phyloP scores from a whole-genome alignment of 2,888 invertebrate species.

The Cataglyphis rosenhaueri region DNA sequence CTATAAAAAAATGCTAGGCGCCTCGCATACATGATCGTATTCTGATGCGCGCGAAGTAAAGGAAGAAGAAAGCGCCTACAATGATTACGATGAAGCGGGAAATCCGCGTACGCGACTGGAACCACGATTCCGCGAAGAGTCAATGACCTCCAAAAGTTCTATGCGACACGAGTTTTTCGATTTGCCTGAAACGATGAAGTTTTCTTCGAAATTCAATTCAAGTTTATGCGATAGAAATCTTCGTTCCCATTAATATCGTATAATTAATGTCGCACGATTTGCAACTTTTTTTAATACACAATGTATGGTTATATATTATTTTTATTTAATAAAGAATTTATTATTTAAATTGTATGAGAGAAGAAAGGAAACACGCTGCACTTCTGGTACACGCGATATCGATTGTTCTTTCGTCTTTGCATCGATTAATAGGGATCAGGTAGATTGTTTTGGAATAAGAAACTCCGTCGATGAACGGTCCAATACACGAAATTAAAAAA shows the following conservation, averaged over 20 bases:
- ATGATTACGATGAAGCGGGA: neutral
- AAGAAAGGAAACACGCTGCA: neutral
- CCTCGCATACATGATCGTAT: slow-evolving; percentile 59
- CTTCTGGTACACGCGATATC: slow-evolving; percentile 4
- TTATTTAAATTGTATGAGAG: neutral
- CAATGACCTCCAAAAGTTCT: slow-evolving; percentile 19
- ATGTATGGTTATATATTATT: neutral
- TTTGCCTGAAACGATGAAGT: neutral
- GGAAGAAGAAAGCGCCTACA: neutral
- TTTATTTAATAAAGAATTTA: slow-evolving; percentile 7
- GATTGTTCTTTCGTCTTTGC: neutral
- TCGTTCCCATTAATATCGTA: neutral
- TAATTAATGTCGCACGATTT: neutral
- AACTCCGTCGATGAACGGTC: neutral
- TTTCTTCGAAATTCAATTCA: neutral
- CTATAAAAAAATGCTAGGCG: slow-evolving; percentile 66
- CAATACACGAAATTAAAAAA: neutral
- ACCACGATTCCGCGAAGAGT: neutral
- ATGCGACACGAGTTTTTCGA: neutral
- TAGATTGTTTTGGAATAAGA: neutral
- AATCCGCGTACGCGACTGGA: neutral
- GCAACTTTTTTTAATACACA: neutral
- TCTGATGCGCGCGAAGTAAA: slow-evolving; percentile 20
- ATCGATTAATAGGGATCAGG: neutral
- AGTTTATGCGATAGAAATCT: neutral